Evolutionary conservation across 2,888 invertebrate species (phyloP).

Genomic region (Drosophila austrosaltans): DNA sequence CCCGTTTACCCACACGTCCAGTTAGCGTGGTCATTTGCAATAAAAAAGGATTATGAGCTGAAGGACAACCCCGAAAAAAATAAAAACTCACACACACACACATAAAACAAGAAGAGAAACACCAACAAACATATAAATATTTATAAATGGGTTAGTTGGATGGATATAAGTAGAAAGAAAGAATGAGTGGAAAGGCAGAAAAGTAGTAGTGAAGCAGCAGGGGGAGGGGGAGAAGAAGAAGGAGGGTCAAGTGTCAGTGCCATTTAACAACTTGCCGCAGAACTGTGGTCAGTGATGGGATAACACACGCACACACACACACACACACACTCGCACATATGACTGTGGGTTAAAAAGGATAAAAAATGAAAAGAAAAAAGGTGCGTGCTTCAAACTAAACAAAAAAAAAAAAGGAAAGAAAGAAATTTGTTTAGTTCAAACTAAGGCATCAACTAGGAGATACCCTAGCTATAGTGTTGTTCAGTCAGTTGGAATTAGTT

Average conservation of each 20-base stretch:
- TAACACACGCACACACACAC: conserved; percentile 12
- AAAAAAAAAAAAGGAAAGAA: background rate
- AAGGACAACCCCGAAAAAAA: conserved; percentile 66
- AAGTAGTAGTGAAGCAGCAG: background rate
- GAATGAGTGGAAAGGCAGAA: conserved; percentile 2
- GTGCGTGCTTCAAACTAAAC: conserved; percentile 45
- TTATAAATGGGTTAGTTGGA: conserved; percentile 54
- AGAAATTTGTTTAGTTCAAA: background rate
- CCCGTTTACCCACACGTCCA: conserved; percentile 29
- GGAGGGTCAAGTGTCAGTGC: conserved; percentile 69
- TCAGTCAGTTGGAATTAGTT: no score
- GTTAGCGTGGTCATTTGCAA: conserved; percentile 78
- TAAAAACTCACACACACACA: conserved; percentile 18
- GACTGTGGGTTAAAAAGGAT: conserved; percentile 30
- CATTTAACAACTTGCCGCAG: conserved; percentile 61
- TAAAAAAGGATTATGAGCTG: conserved; percentile 78
- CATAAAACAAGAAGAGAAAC: conserved; percentile 1
- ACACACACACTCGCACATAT: conserved; percentile 23
- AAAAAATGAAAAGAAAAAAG: conserved; percentile 31
- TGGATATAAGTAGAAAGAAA: background rate
- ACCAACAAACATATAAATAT: conserved; percentile 63
- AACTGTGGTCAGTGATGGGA: conserved; percentile 21
- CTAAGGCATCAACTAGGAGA: background rate
- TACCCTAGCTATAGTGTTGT: background rate
- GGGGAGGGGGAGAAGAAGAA: background rate